These are phyloP conservation scores for Hololepta plana DNA, from an alignment of 2,888 invertebrate genomes.

Conservation along the genomic window DNA sequence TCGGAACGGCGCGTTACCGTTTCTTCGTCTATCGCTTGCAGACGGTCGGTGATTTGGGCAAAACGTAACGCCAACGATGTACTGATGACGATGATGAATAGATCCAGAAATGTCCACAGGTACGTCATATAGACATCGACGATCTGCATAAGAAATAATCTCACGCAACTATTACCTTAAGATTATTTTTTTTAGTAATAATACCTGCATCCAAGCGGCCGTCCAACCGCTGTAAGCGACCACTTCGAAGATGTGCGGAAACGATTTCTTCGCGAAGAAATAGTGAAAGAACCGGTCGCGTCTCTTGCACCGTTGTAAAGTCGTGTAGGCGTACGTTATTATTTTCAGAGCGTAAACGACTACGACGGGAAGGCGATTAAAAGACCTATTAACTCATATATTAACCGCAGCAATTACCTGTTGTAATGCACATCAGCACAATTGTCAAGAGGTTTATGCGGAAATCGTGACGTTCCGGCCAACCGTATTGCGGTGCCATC, in stretches of 20 bases:
- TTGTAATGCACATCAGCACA: conserved; percentile 21
- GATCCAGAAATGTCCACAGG: conserved; percentile 19
- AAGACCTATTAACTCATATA: too few species aligned
- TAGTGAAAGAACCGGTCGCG: too few species aligned
- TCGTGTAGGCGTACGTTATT: too few species aligned
- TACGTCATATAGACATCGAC: conserved; percentile 16
- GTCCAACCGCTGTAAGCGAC: conserved; percentile 9
- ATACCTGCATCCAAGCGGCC: conserved; percentile 11
- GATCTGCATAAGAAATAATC: conserved; percentile 13
- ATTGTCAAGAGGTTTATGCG: conserved; percentile 22
- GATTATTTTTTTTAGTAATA: conserved; percentile 1
- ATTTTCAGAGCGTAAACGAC: too few species aligned
- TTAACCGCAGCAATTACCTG: too few species aligned
- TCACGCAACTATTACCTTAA: neutral
- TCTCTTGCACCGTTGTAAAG: too few species aligned
- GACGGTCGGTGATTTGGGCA: conserved; percentile 15
- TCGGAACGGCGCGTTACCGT: conserved; percentile 9
- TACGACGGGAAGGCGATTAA: too few species aligned
- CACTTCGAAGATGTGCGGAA: conserved; percentile 9
- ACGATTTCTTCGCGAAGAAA: conserved; percentile 7
- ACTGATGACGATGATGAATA: conserved; percentile 21
- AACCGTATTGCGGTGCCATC: conserved; percentile 17
- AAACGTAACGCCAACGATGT: conserved; percentile 18
- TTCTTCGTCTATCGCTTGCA: conserved; percentile 9
- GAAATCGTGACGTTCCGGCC: conserved; percentile 12